Evolutionary conservation across 1,140 invertebrate genomes (phyloP).

Genomic region (Magallana ariakensis): DNA sequence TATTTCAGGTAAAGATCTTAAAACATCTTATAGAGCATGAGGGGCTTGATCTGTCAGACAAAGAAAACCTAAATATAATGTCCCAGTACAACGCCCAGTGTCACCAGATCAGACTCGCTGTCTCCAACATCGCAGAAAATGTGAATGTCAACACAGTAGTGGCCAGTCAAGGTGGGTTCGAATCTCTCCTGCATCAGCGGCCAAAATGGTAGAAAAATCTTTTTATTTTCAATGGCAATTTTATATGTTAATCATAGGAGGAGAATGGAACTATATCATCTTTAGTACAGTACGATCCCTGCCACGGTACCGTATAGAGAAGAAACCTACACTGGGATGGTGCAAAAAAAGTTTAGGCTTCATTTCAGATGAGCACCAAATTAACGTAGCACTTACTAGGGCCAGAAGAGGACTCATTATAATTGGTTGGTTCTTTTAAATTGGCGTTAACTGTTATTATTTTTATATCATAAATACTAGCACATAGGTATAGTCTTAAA

Average conservation of each 20-base stretch:
- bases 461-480: too few species aligned
- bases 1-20: constrained; percentile 57
- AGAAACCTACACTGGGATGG: constrained; percentile 69
- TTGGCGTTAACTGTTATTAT: not conserved
- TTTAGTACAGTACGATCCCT: constrained; percentile 70
- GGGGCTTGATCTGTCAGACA: constrained; percentile 37
- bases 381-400: constrained; percentile 75
- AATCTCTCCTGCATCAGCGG: not conserved
- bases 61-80: constrained; percentile 59
- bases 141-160: constrained; percentile 66
- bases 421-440: constrained; percentile 65
- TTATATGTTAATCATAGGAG: constrained; percentile 54
- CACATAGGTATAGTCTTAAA: too few species aligned
- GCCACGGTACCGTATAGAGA: constrained; percentile 69
- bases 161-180: constrained; percentile 63
- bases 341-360: constrained; percentile 71
- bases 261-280: constrained; percentile 74
- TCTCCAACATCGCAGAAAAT: constrained; percentile 37
- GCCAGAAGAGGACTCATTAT: constrained; percentile 74
- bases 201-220: too few species aligned
- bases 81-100: constrained; percentile 68
- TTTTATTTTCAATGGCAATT: not conserved
- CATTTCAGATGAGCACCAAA: constrained; percentile 72
- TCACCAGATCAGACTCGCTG: constrained; percentile 50
- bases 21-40: constrained; percentile 51